These are phyloP conservation scores for Pandemis heparana DNA, from an alignment of 2,888 invertebrate genomes.

Conservation along the genomic window DNA sequence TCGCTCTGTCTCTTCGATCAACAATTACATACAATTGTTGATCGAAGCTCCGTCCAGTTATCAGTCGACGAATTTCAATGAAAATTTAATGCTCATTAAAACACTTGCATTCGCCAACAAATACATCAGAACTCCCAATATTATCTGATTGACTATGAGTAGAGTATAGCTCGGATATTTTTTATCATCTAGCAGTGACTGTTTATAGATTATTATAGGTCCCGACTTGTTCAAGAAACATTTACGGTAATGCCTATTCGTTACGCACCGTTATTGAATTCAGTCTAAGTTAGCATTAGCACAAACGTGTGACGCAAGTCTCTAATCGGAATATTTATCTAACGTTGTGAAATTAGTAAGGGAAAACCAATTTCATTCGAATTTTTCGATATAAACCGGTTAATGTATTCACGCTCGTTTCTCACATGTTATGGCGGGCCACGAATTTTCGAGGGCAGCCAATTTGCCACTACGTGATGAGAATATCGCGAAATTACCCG, in stretches of 20 bases:
- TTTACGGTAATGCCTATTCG: not conserved
- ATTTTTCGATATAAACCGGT: slow-evolving; percentile 56
- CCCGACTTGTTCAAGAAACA: not conserved
- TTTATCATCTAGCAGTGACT: too few relatives aligned
- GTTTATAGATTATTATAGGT: too few relatives aligned
- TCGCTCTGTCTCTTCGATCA: too few relatives aligned
- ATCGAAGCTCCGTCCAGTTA: too few relatives aligned
- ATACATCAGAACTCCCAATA: too few relatives aligned
- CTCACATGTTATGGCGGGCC: slow-evolving; percentile 60
- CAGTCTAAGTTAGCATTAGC: not conserved
- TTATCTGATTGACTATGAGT: too few relatives aligned
- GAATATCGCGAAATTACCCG: slow-evolving; percentile 63
- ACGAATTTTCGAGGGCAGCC: slow-evolving; percentile 61
- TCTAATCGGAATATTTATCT: slow-evolving; percentile 35
- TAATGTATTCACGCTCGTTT: slow-evolving; percentile 67
- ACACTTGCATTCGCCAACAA: too few relatives aligned
- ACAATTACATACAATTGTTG: too few relatives aligned
- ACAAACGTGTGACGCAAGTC: not conserved
- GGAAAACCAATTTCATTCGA: slow-evolving; percentile 59
- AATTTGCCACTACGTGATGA: slow-evolving; percentile 68
- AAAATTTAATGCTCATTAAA: too few relatives aligned
- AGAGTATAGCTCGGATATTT: too few relatives aligned
- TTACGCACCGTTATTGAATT: not conserved
- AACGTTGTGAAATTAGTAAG: slow-evolving; percentile 54
- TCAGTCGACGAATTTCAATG: too few relatives aligned